Percentiles rank a stretch among this genome's conserved stretches.
phyloP scores from a whole-genome alignment of 2,888 invertebrate genomes.

The Gastracanthus pulcherrimus region DNA sequence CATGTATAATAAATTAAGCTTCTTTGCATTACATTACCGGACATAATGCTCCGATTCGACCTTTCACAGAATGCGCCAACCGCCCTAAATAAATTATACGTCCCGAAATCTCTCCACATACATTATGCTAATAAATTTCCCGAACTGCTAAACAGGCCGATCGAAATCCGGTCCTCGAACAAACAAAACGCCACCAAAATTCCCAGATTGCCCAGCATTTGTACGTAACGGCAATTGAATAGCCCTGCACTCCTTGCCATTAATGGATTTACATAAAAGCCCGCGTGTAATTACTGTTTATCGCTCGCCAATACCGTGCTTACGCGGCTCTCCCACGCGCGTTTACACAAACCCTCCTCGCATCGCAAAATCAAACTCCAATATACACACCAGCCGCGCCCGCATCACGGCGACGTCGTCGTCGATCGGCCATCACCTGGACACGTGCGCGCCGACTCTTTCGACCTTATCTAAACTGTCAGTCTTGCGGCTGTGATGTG shows the following conservation, averaged over 20 bases:
- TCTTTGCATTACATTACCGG: no score
- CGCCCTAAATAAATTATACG: no score
- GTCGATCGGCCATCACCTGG: slow-evolving; percentile 4
- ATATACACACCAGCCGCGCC: neutral
- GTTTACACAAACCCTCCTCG: neutral
- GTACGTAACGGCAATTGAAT: neutral
- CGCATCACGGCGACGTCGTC: neutral
- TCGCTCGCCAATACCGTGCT: no score
- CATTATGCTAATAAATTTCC: no score
- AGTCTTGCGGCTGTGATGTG: slow-evolving; percentile 22
- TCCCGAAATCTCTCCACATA: no score
- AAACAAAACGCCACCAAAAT: neutral
- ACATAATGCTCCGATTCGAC: no score
- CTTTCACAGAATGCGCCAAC: no score
- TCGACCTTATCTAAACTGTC: slow-evolving; percentile 46
- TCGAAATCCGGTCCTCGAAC: neutral
- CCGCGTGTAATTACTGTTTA: slow-evolving; percentile 42
- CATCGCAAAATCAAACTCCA: neutral
- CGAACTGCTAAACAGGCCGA: no score
- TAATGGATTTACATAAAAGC: slow-evolving; percentile 56
- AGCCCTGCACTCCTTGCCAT: slow-evolving; percentile 8
- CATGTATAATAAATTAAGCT: no score
- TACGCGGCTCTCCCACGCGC: neutral
- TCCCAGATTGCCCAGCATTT: neutral
- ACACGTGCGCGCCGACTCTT: slow-evolving; percentile 21